Evolutionary conservation across 2,888 invertebrate genomes (phyloP).

Genomic region (Aricia artaxerxes): DNA sequence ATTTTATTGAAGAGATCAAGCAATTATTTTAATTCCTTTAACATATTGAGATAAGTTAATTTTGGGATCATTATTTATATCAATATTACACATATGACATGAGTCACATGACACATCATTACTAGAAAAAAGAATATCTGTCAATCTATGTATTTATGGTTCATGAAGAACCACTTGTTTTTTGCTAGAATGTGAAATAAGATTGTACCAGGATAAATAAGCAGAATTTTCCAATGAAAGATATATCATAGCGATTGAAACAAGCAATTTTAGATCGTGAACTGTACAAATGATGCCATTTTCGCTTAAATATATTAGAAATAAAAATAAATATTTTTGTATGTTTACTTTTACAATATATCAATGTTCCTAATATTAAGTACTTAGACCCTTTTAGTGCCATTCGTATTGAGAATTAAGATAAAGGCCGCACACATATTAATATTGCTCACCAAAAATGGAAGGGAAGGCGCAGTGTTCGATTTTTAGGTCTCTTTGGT

Average conservation of each 20-base stretch:
- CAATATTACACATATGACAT: neutral
- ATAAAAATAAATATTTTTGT: conserved; percentile 60
- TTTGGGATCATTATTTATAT: neutral
- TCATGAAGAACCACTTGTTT: neutral
- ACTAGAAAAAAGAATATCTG: neutral
- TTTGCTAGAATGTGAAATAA: neutral
- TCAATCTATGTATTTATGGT: neutral
- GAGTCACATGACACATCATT: neutral
- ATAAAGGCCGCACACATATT: neutral
- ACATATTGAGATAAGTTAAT: neutral
- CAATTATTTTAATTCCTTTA: neutral
- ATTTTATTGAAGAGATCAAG: neutral
- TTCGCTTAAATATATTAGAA: conserved; percentile 51
- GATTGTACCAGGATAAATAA: neutral
- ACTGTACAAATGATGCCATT: conserved; percentile 49
- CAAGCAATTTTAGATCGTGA: conserved; percentile 18
- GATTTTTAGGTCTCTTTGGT: too few species aligned
- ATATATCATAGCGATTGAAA: conserved; percentile 4
- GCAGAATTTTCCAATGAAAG: neutral
- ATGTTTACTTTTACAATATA: conserved; percentile 54
- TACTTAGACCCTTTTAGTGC: conserved; percentile 68
- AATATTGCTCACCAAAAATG: neutral
- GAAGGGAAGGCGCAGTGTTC: neutral
- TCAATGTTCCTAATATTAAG: conserved; percentile 64
- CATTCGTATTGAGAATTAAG: conserved; percentile 55